phyloP scores from a whole-genome alignment of 2,888 invertebrate species.

The Scelioninae gen. 2 region DNA sequence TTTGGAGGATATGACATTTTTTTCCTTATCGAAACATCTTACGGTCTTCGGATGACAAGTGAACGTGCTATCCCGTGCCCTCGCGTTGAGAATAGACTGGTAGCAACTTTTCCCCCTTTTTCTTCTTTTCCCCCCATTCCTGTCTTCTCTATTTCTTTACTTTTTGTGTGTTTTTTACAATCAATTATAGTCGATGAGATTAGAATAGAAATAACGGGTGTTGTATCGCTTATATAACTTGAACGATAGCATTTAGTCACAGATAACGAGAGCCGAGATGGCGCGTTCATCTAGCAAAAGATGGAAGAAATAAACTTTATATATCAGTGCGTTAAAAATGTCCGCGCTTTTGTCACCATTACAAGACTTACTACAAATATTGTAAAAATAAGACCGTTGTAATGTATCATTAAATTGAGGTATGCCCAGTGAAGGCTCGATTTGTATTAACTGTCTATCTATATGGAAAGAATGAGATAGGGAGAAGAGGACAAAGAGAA shows the following conservation, averaged over 20 bases:
- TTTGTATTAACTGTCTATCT: slow-evolving; percentile 72
- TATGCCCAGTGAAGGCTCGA: slow-evolving; percentile 70
- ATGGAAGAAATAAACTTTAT: slow-evolving; percentile 2
- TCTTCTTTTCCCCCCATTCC: background rate
- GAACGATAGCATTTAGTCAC: slow-evolving; percentile 18
- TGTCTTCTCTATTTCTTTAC: background rate
- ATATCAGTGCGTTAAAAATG: slow-evolving; percentile 68
- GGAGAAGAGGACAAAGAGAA: slow-evolving; percentile 68
- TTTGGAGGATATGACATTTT: slow-evolving; percentile 69
- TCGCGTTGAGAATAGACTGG: slow-evolving; percentile 29
- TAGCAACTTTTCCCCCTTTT: background rate
- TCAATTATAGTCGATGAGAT: slow-evolving; percentile 30
- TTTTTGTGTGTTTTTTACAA: slow-evolving; percentile 12
- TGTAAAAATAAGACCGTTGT: slow-evolving; percentile 74
- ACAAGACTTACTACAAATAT: slow-evolving; percentile 73
- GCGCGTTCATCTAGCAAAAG: slow-evolving; percentile 23
- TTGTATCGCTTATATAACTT: slow-evolving; percentile 12
- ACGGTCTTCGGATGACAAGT: slow-evolving; percentile 26
- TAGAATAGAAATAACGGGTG: slow-evolving; percentile 33
- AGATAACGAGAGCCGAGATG: slow-evolving; percentile 29
- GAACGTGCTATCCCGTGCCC: slow-evolving; percentile 31
- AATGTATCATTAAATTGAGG: slow-evolving; percentile 72
- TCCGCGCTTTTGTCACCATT: slow-evolving; percentile 73
- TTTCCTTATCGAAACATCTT: slow-evolving; percentile 61
- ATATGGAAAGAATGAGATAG: slow-evolving; percentile 64